Base-by-base conservation (phyloP, 1,140 invertebrate genomes). In the Hyphantria cunea region DNA sequence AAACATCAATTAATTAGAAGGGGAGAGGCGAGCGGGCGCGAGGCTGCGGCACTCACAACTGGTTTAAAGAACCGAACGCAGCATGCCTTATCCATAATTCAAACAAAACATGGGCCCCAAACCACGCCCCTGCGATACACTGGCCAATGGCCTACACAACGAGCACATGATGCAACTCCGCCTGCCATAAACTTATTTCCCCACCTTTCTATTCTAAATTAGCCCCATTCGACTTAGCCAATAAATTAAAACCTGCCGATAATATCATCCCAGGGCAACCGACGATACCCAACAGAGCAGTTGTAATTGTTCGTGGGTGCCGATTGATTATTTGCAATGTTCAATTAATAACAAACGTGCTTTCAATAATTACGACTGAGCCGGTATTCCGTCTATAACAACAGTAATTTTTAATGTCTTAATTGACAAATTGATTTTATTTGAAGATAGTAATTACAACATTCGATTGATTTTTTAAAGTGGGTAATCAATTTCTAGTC, bases 1-100 rank as follows among this genome's bases (percentile, higher is more conserved):
- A 84, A 86, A 87, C 81, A 82, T 89, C 80, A 88, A 89, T 89
- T 88, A 89, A 88, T 88, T 83, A 85, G 72, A 79, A 84, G 76
- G 70, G 72, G 80, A 84, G 81, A 85, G 76, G 84, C 87, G 78
- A 84, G 83, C 82, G 79, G 75, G 76, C 76, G 74, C 79, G 75
- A 82, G 76, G 80, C 77, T 84, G 82, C 71, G 76, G 73, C 82
- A 72, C 72, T 78, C 78, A 72, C 85, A 90, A 89, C 85, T 88
- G 85, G 85, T 88, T 86, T 84, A 41, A 66, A 75, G 71, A 76
- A 70, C 63, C 80, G 75, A 77, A 76, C 78, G 75, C 68, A 75
- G 76, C 74, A 64, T 77, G 78, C 65, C 75, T 90, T 84, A 89
- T 89, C 86, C 84, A 89, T 90, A 86, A 90, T 87, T 87, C 85